Evolutionary conservation across 1,140 invertebrate genomes (phyloP).

Genomic region (Cydia amplana): DNA sequence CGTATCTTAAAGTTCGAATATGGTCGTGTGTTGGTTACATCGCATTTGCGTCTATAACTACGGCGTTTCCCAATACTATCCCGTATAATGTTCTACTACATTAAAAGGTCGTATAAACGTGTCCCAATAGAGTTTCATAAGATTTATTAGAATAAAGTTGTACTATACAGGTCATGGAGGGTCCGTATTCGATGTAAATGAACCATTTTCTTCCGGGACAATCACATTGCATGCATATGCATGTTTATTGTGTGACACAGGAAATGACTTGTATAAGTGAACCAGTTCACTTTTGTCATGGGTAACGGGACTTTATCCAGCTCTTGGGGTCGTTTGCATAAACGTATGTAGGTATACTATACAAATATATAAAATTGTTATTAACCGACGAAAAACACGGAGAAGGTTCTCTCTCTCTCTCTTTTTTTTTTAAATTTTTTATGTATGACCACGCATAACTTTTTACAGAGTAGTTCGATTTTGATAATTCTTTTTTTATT

Average conservation of each 20-base stretch:
- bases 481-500: too few relatives aligned
- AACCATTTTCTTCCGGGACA: slow-evolving; percentile 45
- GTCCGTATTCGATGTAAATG: slow-evolving; percentile 56
- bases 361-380: too few relatives aligned
- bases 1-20: too few relatives aligned
- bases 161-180: slow-evolving; percentile 39
- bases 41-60: slow-evolving; percentile 1
- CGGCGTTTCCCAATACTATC: slow-evolving; percentile 35
- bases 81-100: neutral
- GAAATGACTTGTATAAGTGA: slow-evolving; percentile 53
- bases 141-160: neutral
- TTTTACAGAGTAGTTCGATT: too few relatives aligned
- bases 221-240: slow-evolving; percentile 42
- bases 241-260: slow-evolving; percentile 45
- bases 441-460: too few relatives aligned
- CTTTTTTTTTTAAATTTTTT: too few relatives aligned
- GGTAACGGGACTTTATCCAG: slow-evolving; percentile 43
- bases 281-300: slow-evolving; percentile 45
- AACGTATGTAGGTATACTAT: neutral
- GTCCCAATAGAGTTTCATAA: neutral
- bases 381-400: too few relatives aligned
- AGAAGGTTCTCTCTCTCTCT: too few relatives aligned
- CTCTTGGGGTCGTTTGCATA: slow-evolving; percentile 53
- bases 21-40: neutral
- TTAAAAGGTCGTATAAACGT: neutral